Evolutionary conservation across 2,888 invertebrate species (phyloP).

Genomic region (Sericinus montela): DNA sequence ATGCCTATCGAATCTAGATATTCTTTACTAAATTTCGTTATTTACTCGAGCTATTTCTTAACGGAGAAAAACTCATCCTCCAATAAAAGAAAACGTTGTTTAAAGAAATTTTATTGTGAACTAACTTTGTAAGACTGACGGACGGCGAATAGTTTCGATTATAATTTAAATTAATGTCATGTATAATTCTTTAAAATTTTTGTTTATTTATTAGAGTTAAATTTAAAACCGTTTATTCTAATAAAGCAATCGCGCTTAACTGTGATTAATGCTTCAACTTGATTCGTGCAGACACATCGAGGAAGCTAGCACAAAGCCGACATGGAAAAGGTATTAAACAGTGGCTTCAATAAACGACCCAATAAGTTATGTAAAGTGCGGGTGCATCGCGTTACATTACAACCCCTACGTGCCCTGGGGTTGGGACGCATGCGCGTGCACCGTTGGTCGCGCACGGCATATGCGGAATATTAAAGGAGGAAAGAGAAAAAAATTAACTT

Average conservation of each 20-base stretch:
- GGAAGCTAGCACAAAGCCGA: slow-evolving; percentile 68
- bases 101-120: too few relatives aligned
- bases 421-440: slow-evolving; percentile 73
- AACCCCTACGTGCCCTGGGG: slow-evolving; percentile 62
- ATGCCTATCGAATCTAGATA: too few relatives aligned
- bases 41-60: too few relatives aligned
- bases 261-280: slow-evolving; percentile 61
- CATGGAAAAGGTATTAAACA: slow-evolving; percentile 74
- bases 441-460: slow-evolving; percentile 70
- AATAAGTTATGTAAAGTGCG: slow-evolving; percentile 77
- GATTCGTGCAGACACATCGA: slow-evolving; percentile 39
- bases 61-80: too few relatives aligned
- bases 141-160: too few relatives aligned
- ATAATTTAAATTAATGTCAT: too few relatives aligned
- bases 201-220: slow-evolving; percentile 16
- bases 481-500: slow-evolving; percentile 80
- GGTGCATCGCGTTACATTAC: slow-evolving; percentile 75
- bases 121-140: too few relatives aligned
- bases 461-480: slow-evolving; percentile 79
- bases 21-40: too few relatives aligned
- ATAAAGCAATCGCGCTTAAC: slow-evolving; percentile 37
- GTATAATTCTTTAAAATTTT: too few relatives aligned
- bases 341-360: slow-evolving; percentile 74
- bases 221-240: slow-evolving; percentile 23
- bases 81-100: too few relatives aligned